Evolutionary conservation across 2,888 invertebrate species (phyloP).

Genomic region (Drosophila fungiperda): DNA sequence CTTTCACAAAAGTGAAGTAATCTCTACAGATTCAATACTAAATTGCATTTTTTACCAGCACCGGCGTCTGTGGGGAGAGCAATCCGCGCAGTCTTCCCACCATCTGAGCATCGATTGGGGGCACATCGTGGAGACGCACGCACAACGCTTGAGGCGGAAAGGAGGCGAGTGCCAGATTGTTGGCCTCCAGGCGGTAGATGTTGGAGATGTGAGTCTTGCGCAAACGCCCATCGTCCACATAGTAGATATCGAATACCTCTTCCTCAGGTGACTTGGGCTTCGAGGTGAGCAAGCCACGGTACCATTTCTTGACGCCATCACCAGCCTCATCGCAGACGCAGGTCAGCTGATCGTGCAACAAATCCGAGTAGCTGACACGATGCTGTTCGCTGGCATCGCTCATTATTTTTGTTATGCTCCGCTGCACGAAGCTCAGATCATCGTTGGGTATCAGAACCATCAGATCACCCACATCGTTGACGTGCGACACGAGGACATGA

Average conservation of each 20-base stretch:
- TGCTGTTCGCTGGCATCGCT: conserved; percentile 73
- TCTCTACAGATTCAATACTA: background rate
- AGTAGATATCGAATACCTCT: conserved; percentile 85
- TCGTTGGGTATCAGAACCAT: conserved; percentile 81
- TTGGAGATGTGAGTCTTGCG: conserved; percentile 84
- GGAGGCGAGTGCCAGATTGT: conserved; percentile 87
- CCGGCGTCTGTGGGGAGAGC: conserved; percentile 86
- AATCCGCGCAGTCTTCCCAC: conserved; percentile 87
- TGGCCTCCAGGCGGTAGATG: conserved; percentile 86
- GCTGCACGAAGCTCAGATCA: conserved; percentile 82
- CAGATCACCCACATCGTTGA: conserved; percentile 83
- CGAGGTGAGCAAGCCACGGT: conserved; percentile 85
- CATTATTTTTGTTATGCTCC: conserved; percentile 61
- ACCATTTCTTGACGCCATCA: conserved; percentile 80
- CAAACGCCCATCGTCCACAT: conserved; percentile 87
- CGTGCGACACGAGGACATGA: conserved; percentile 80
- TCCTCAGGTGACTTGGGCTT: conserved; percentile 83
- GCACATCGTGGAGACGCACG: conserved; percentile 87
- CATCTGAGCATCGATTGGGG: conserved; percentile 85
- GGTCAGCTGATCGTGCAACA: conserved; percentile 85
- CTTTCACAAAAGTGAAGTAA: background rate
- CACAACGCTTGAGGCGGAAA: conserved; percentile 87
- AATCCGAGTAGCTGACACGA: conserved; percentile 73
- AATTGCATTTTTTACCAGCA: conserved; percentile 72
- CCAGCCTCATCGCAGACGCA: conserved; percentile 85